These are phyloP conservation scores for Conistra vaccinii DNA, from an alignment of 2,888 invertebrate genomes.

Conservation along the genomic window DNA sequence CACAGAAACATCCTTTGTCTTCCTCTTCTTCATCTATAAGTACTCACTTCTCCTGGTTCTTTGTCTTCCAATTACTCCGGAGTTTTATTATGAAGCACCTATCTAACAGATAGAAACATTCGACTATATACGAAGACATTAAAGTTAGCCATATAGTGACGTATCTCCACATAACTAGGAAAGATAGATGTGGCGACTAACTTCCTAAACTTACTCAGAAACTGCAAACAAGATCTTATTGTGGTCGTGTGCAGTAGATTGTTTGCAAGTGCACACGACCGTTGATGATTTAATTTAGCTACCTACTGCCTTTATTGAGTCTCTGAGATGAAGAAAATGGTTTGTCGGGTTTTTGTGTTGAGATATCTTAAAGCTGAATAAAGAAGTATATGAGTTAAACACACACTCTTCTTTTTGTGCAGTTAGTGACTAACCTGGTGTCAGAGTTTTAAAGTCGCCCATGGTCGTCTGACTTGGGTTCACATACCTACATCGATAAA, in stretches of 20 bases:
- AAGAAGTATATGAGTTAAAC: too few species aligned
- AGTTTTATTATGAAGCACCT: background rate
- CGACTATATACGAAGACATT: background rate
- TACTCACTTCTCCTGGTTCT: too few species aligned
- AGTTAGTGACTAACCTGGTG: too few species aligned
- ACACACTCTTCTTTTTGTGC: too few species aligned
- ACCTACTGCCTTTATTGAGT: constrained; percentile 24
- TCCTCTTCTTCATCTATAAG: background rate
- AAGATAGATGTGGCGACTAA: constrained; percentile 57
- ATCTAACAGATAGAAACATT: background rate
- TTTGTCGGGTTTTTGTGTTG: background rate
- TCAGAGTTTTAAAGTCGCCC: too few species aligned
- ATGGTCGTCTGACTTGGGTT: too few species aligned
- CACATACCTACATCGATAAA: too few species aligned
- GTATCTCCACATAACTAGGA: constrained; percentile 39
- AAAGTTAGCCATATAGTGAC: constrained; percentile 38
- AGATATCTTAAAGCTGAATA: background rate
- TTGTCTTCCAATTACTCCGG: background rate
- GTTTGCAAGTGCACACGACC: constrained; percentile 55
- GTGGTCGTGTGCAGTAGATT: constrained; percentile 58
- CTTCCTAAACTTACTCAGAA: constrained; percentile 53
- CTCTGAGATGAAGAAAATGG: background rate
- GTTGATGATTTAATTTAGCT: constrained; percentile 62
- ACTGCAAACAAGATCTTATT: constrained; percentile 65
- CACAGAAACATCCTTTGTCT: background rate